Percentiles rank a stretch among this genome's conserved stretches.
Evolutionary conservation across 1,140 invertebrate species (phyloP).

Genomic region (Atta cephalotes): DNA sequence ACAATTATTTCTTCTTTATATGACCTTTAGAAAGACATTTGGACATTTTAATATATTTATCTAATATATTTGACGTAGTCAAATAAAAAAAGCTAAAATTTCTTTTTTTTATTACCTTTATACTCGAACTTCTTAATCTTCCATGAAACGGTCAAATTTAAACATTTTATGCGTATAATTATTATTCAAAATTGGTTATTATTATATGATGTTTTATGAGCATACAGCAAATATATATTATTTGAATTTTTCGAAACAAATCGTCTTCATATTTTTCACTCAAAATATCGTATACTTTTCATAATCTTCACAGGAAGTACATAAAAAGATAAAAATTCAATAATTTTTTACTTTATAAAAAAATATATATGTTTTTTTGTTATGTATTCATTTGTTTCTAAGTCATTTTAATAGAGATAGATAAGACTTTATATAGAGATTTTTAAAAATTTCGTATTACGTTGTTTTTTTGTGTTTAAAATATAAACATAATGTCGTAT

Average conservation of each 20-base stretch:
- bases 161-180: conserved; percentile 58
- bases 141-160: conserved; percentile 8
- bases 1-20: conserved; percentile 24
- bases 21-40: conserved; percentile 16
- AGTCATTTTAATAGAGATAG: neutral
- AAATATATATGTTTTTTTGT: neutral
- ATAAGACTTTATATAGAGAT: neutral
- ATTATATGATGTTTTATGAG: conserved; percentile 54
- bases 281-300: conserved; percentile 25
- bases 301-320: neutral
- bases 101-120: conserved; percentile 72
- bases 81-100: neutral
- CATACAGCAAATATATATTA: conserved; percentile 37
- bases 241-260: conserved; percentile 33
- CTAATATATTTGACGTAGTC: neutral
- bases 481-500: neutral
- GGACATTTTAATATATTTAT: neutral
- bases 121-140: conserved; percentile 59
- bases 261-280: conserved; percentile 9
- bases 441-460: neutral
- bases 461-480: neutral
- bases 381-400: neutral
- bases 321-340: conserved; percentile 20
- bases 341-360: neutral
- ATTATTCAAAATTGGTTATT: conserved; percentile 31